Base-by-base conservation (phyloP, 2,888 invertebrate genomes). In the Ariolimax columbianus region DNA sequence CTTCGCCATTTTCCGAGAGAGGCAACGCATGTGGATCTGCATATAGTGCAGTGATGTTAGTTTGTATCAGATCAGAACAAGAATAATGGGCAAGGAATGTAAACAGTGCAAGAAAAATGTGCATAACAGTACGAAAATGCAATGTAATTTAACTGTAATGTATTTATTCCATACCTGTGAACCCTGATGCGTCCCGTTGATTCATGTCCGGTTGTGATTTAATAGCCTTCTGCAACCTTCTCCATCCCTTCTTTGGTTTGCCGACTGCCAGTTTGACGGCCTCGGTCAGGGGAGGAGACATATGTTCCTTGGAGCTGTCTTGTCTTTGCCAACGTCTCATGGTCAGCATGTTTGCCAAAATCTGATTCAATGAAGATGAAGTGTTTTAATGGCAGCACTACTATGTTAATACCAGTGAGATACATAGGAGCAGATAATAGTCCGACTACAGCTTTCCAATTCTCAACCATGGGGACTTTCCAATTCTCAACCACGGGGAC, bases 141-240 rank as follows among this genome's bases (percentile, higher is more conserved):
- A 47, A 7, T 11, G 7, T 11, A 47, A 47, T 47, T 47, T 47
- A 47, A 14, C 14, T 17, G 3, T 23, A 19, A 55, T 3, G 9
- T 17, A 9, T 19, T 55, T 11, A 3, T 23, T 26, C 23, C 55
- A 1, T 55, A 82, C 82, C 82, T 66, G 82, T 82, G 40, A 82
- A 75, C 17, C 82, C 82, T 0, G 72, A 73, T 17, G 55, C 43
- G 33, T 82, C 82, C 4, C 51, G 72, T 30, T 82, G 47, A n/a
- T 82, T 72, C 72, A 73, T 55, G 40, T 82, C 73, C 26, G 82
- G 59, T 26, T 75, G 82, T 73, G 82, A 72, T 30, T 72, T 63
- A 38, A 82, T 40, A 9, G 75, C 82, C 19, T 82, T 73, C 63
- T 73, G 55, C 30, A 82, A 33, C 59, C 73, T 73, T 33, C 55